Base-by-base conservation (phyloP, 1,140 invertebrate genomes). In the Metopolophium dirhodum region DNA sequence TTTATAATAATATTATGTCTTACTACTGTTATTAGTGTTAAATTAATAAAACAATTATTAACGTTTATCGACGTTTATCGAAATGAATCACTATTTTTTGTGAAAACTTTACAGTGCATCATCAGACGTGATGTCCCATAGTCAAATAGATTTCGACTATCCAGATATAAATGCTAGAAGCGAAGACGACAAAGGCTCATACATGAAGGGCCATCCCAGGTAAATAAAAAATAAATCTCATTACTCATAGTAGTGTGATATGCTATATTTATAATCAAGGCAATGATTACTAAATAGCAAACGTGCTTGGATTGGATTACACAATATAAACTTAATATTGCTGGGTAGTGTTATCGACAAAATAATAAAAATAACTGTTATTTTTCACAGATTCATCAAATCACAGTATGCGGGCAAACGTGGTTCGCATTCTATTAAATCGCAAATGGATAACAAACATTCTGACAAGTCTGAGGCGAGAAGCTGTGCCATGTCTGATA, bases 401-500 rank as follows among this genome's bases (percentile, higher is more conserved):
- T 98, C 97, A 0, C 97, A 98, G 94, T 97, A 98, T 94, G 96
- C 97, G 45, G 97, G 97, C 51, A 96, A 96, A 94, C 95, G 97
- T 83, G 97, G 97, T n/a, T 97, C 97, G 86, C 98, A 98, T 94
- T 98, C 97, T 0, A 98, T 97, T 95, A 96, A 97, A 68, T 97
- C 97, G 2, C 97, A 98, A 94, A 97, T 98, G 93, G 96, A 96
- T 94, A 94, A 95, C 22, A 94, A 95, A 23, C 94, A 95, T 61
- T 95, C 94, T 57, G 97, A 97, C 94, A 97, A 97, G 95, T 97
- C 97, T 20, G 97, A 97, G 94, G 97, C 97, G 94, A 97, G 97
- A 95, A 98, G 98, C 1, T 99, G 98, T 45, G 98, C 98, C 22
- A 97, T 99, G 97, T 98, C 98, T 0, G 98, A 99, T 94, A 99